Conservation (phyloP, 2,113 vertebrate genomes). For the Leucosticte australis region DNA sequence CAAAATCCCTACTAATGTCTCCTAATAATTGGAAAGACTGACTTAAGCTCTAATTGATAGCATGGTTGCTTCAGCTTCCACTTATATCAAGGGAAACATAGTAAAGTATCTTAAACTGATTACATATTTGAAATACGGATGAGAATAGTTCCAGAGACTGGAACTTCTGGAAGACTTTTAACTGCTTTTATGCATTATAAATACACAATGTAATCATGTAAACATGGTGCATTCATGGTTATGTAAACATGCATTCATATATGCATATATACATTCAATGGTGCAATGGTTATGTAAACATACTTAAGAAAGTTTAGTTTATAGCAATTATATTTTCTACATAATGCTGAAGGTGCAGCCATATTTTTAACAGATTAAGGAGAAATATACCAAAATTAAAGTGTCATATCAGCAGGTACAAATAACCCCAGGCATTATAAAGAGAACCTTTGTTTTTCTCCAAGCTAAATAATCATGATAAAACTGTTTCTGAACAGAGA, state of each 20-base stretch:
- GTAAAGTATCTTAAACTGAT: constrained; percentile 70
- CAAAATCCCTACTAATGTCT: neutral
- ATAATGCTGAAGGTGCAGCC: neutral
- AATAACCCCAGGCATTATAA: neutral
- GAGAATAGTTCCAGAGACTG: constrained; percentile 42
- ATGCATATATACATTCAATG: neutral
- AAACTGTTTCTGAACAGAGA: neutral
- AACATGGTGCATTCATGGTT: neutral
- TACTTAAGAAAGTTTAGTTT: constrained; percentile 47
- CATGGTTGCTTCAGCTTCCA: constrained; percentile 71
- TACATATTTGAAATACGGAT: constrained; percentile 59
- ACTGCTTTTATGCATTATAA: constrained; percentile 29
- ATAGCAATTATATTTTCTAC: constrained; percentile 22
- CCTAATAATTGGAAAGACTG: constrained; percentile 43
- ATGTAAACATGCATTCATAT: neutral
- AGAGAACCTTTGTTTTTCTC: neutral
- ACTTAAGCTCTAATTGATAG: constrained; percentile 71
- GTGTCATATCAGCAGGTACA: neutral
- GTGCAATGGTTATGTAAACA: neutral
- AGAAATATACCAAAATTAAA: constrained; percentile 26
- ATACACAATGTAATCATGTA: neutral
- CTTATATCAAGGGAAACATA: constrained; percentile 67
- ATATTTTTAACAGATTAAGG: constrained; percentile 28
- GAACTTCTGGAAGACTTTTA: constrained; percentile 38
- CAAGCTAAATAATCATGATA: neutral